phyloP scores from a whole-genome alignment of 2,797 vertebrate species.

The Liasis olivaceus region DNA sequence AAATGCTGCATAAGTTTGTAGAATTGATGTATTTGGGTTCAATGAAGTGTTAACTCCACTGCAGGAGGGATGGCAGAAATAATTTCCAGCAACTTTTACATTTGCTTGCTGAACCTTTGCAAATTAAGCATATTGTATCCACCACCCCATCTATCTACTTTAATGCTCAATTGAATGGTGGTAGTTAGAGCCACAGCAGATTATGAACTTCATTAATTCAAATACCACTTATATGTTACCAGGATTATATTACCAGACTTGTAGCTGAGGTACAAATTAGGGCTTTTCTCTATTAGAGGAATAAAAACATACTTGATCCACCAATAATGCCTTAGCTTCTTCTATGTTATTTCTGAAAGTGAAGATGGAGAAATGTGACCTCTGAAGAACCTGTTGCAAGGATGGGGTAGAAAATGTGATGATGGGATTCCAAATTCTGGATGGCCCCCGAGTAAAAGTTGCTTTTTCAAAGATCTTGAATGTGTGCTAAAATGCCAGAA shows the following conservation, averaged over 20 bases:
- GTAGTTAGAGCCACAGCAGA: background rate
- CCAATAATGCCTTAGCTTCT: background rate
- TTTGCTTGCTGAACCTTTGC: constrained; percentile 72
- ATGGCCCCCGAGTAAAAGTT: too few relatives aligned
- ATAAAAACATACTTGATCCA: too few relatives aligned
- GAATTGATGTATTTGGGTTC: constrained; percentile 75
- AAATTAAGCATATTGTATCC: constrained; percentile 60
- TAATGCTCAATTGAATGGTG: constrained; percentile 47
- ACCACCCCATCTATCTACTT: constrained; percentile 50
- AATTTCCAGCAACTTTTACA: constrained; percentile 67
- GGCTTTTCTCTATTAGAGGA: background rate
- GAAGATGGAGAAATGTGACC: background rate
- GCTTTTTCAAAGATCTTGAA: background rate
- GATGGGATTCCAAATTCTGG: background rate
- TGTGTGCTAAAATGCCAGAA: background rate
- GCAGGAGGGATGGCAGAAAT: constrained; percentile 71
- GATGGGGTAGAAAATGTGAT: too few relatives aligned
- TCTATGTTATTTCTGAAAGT: background rate
- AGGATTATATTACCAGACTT: background rate
- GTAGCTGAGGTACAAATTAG: background rate
- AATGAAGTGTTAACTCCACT: constrained; percentile 76
- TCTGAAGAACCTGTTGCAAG: background rate
- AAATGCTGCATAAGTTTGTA: constrained; percentile 77
- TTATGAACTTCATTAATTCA: background rate
- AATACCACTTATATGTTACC: background rate